Conservation (phyloP, 2,888 invertebrate genomes). For the Drosophila paranaensis region DNA sequence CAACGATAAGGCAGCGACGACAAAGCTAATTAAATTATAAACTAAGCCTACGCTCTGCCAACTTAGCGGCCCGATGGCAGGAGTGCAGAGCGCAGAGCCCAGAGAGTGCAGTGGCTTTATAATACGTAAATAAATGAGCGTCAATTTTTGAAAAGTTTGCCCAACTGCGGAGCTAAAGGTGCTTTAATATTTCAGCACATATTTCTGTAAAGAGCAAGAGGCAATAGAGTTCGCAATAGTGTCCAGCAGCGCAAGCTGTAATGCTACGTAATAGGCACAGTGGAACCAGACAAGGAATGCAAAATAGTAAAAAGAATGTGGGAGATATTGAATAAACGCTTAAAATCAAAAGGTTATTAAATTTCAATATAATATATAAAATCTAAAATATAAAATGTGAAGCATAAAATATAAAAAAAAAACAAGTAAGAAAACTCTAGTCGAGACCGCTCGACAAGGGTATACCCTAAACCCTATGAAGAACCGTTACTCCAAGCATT, state of each 20-base stretch:
- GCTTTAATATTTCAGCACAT: slow-evolving; percentile 38
- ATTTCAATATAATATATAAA: neutral
- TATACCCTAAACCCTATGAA: too few species aligned
- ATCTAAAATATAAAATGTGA: neutral
- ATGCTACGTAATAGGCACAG: slow-evolving; percentile 32
- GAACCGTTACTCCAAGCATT: too few species aligned
- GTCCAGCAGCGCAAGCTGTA: slow-evolving; percentile 9
- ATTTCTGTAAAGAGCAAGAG: slow-evolving; percentile 14
- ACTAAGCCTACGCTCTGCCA: slow-evolving; percentile 31
- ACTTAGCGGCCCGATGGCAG: neutral
- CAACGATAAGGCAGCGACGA: slow-evolving; percentile 56
- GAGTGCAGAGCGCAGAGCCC: neutral
- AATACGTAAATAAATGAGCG: slow-evolving; percentile 67
- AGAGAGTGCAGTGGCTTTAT: slow-evolving; percentile 41
- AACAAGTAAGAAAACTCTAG: too few species aligned
- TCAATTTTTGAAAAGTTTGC: slow-evolving; percentile 35
- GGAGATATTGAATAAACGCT: too few species aligned
- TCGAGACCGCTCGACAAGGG: too few species aligned
- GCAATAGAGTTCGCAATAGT: neutral
- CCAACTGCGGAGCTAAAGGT: slow-evolving; percentile 33
- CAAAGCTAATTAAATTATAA: slow-evolving; percentile 75
- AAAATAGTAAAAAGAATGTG: too few species aligned
- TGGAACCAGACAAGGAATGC: neutral
- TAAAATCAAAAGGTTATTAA: too few species aligned
- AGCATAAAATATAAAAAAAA: too few species aligned